Evolutionary conservation across 1,140 invertebrate genomes (phyloP), one percentile per base, ranked within the genome.

Genomic region (Ceratosolen solmsi): DNA sequence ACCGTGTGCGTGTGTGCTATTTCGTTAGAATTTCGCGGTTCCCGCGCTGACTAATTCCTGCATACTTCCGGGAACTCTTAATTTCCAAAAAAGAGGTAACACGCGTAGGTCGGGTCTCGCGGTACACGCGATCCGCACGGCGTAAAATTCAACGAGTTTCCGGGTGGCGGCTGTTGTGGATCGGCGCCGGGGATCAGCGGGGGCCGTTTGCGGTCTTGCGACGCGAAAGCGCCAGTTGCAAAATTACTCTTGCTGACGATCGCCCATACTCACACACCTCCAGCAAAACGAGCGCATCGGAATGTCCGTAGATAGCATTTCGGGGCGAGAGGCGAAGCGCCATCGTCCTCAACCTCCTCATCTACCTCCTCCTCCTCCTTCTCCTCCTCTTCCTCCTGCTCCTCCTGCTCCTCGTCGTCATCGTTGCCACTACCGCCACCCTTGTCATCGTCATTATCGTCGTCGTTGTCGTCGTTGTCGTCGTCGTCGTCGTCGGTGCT

Each of bases 61-160:
- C 71, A 81, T 81, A 81, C 79, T 74, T 81, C 36, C 58, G 79
- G n/a, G 74, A 76, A 76, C 46, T 76, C 46, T 38, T 73, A 81
- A 81, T 68, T 81, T 81, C 49, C 20, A n/a, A 30, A 79, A 79
- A 79, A 72, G 77, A 56, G 27, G 41, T 22, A 30, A 33, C 41
- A 27, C 38, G 25, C 33, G 17, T 22, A 25, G 30, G 30, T 20
- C 63, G 68, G 22, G 38, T 11, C 2, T 38, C 38, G 25, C 46
- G 46, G 60, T 78, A 68, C 60, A 58, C 13, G 27, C 30, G 68
- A 33, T 4, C 22, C 46, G 68, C 49, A 13, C 11, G 22, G 49
- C 33, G 79, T 80, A 81, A 81, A 81, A 75, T 81, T 54, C 79
- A n/a, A 41, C 49, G 72, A 75, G 60, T 56, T 74, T 68, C 25